Conservation (phyloP, 92 coral and sea anemone species). For the Micromussa lordhowensis region DNA sequence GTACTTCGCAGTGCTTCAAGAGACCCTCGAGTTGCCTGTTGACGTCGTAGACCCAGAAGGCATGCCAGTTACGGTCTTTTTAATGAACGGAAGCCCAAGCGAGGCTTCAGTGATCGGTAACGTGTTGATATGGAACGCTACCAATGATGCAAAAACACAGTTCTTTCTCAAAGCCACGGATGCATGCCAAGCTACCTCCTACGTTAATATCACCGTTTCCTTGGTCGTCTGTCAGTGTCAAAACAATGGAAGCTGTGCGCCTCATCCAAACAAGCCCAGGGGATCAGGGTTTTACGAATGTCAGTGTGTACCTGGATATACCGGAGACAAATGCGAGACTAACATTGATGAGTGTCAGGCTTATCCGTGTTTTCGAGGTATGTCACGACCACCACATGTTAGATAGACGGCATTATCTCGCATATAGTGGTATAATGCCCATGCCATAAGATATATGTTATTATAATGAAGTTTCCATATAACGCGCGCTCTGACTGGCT, state of each 20-base stretch:
- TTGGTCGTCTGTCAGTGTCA: conserved; percentile 39
- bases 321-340: background rate
- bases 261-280: conserved; percentile 24
- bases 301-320: conserved; percentile 1
- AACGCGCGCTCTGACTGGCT: too few species aligned
- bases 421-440: too few species aligned
- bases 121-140: background rate
- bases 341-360: background rate
- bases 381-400: too few species aligned
- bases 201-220: conserved; percentile 18
- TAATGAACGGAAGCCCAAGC: background rate
- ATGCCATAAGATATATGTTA: too few species aligned
- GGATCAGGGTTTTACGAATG: conserved; percentile 34
- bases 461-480: too few species aligned
- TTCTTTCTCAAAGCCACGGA: conserved; percentile 7
- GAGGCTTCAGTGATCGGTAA: background rate
- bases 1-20: conserved; percentile 51
- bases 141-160: background rate
- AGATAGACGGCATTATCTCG: too few species aligned
- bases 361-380: conserved; percentile 6
- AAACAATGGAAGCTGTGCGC: conserved; percentile 42
- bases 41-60: conserved; percentile 65
- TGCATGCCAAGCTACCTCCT: conserved; percentile 33
- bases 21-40: conserved; percentile 39
- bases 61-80: conserved; percentile 26